Percentiles rank a stretch among this genome's conserved stretches.
phyloP scores from a whole-genome alignment of 1,140 invertebrate species.

The Conopomorpha cramerella region DNA sequence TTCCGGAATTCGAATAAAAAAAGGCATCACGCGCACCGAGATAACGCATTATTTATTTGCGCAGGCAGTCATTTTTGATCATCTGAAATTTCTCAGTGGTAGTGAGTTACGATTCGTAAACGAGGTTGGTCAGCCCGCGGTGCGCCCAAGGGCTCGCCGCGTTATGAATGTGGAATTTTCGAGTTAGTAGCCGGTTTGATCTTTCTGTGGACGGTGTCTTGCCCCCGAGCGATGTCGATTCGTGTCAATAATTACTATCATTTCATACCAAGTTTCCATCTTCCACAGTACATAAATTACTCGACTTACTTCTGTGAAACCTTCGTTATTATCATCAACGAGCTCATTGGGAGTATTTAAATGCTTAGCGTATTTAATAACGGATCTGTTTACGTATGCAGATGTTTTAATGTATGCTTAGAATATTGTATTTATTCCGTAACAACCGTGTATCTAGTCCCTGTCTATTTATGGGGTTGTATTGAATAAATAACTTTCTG shows the following conservation, averaged over 20 bases:
- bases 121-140: constrained; percentile 7
- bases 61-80: constrained; percentile 5
- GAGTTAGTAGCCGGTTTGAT: constrained; percentile 41
- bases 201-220: constrained; percentile 22
- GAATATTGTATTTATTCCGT: too few relatives aligned
- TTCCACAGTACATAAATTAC: constrained; percentile 31
- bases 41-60: constrained; percentile 4
- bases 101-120: constrained; percentile 11
- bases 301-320: constrained; percentile 40
- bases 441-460: too few relatives aligned
- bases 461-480: too few relatives aligned
- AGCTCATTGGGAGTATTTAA: too few relatives aligned
- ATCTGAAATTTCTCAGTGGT: constrained; percentile 8
- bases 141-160: constrained; percentile 26
- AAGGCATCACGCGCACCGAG: background rate
- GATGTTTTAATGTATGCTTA: too few relatives aligned
- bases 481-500: too few relatives aligned
- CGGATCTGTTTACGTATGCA: too few relatives aligned
- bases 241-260: constrained; percentile 55
- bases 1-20: too few relatives aligned
- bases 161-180: constrained; percentile 48
- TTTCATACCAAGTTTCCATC: constrained; percentile 32
- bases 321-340: too few relatives aligned
- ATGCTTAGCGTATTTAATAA: too few relatives aligned
- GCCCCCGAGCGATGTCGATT: constrained; percentile 22